A percentile compares a stretch with the other conserved stretches of the same genome.
Evolutionary conservation across 2,113 vertebrate genomes (phyloP).

Genomic region (Cyprinus carpio): DNA sequence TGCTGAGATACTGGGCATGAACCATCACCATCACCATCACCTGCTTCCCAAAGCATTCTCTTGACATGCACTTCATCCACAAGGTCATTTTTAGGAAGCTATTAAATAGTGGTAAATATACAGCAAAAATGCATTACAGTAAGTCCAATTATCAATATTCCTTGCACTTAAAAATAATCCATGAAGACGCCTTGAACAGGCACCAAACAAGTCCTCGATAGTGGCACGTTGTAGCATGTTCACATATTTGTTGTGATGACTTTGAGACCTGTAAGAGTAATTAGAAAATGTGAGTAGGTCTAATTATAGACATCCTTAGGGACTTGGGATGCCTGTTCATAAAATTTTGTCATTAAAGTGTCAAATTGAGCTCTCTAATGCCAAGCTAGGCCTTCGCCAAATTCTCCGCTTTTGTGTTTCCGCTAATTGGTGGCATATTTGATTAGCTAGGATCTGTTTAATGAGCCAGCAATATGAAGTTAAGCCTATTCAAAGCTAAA

Average conservation of each 20-base stretch:
- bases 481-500: conserved; percentile 55
- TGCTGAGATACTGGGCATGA: conserved; percentile 59
- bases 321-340: conserved; percentile 25
- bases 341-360: conserved; percentile 47
- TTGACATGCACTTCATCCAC: conserved; percentile 40
- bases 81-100: conserved; percentile 50
- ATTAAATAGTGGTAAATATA: background rate
- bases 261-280: conserved; percentile 28
- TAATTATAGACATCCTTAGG: conserved; percentile 33
- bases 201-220: background rate
- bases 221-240: background rate
- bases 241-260: conserved; percentile 30
- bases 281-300: conserved; percentile 17
- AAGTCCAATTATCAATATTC: background rate
- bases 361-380: conserved; percentile 44
- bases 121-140: background rate
- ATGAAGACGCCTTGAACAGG: background rate
- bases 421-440: conserved; percentile 51
- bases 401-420: conserved; percentile 50
- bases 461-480: conserved; percentile 51
- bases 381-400: conserved; percentile 31
- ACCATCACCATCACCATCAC: conserved; percentile 28
- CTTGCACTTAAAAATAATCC: background rate
- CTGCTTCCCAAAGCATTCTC: conserved; percentile 11
- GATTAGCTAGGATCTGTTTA: conserved; percentile 56